These are phyloP conservation scores for Micromussa lordhowensis DNA, from an alignment of 92 coral and sea anemone genomes.

Conservation along the genomic window DNA sequence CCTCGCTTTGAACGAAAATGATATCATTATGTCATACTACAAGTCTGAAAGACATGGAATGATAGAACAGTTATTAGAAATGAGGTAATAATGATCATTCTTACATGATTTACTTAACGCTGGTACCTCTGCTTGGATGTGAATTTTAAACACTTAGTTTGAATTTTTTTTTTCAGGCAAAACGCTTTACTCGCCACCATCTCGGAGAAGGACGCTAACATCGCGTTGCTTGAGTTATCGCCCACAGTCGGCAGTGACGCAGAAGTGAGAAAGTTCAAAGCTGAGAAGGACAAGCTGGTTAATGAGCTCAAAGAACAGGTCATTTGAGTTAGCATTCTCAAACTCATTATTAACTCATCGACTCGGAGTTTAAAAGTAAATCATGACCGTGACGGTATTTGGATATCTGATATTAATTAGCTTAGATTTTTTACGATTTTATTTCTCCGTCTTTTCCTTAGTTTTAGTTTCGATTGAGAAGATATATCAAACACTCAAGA, in stretches of 20 bases:
- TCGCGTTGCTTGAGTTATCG: conserved; percentile 91
- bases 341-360: too few species aligned
- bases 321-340: not conserved
- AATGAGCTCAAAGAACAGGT: conserved; percentile 97
- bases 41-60: conserved; percentile 87
- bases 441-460: too few species aligned
- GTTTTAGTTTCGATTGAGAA: too few species aligned
- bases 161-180: conserved; percentile 64
- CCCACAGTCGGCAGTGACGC: conserved; percentile 91
- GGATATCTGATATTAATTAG: too few species aligned
- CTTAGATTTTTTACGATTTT: too few species aligned
- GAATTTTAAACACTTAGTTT: not conserved
- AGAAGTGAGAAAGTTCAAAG: conserved; percentile 88
- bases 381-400: too few species aligned
- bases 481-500: too few species aligned
- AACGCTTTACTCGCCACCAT: conserved; percentile 96
- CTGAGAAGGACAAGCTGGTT: conserved; percentile 95
- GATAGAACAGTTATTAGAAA: conserved; percentile 92
- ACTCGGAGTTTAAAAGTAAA: too few species aligned
- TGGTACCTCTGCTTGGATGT: not conserved
- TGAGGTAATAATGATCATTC: conserved; percentile 74
- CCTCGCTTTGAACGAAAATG: conserved; percentile 92
- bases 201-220: conserved; percentile 97
- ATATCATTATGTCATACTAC: conserved; percentile 88
- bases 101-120: not conserved